Base-by-base conservation (phyloP, 1,140 invertebrate species). In the Wiebesia pumilae region DNA sequence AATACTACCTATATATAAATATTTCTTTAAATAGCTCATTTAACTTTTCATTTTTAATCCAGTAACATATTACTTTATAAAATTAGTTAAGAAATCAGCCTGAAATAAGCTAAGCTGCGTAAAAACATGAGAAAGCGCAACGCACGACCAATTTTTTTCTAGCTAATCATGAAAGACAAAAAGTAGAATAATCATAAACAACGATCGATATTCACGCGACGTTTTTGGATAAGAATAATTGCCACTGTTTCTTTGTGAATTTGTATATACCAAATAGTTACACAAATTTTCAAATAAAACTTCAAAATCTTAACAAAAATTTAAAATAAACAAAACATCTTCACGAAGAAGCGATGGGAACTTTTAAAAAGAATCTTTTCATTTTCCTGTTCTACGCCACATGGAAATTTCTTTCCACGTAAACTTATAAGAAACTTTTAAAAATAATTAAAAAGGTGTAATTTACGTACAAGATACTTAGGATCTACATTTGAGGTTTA, bases 111-210 rank as follows among this genome's bases (percentile, higher is more conserved):
- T 43, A 75, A 43, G 43, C 12, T 81, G 62, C 51, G 51, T 81
- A 65, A 67, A n/a, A 38, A 58, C 40, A 47, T 33, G 47, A 30
- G 38, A 38, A 80, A 62, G n/a, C 9, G 35, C 33, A 75, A 43
- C 24, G 30, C 69, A 62, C n/a, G 83, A 80, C 65, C 83, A 85
- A 85, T 85, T 80, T 71, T 80, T 85, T 85, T 85, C 65, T 85
- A 80, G 75, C 24, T 58, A 21, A 85, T 58, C 19, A 67, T 84
- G n/a, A 10, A 83, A 62, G 7, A 83, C 24, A 51, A 38, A n/a
- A 73, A 73, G 10, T 73, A 83, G 33, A n/a, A 27, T 40, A 40
- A 38, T 73, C 35, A 40, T 38, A 81, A 30, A 47, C 47, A 51
- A 81, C 43, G 33, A 81, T 58, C 16, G 73, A 81, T 81, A 65